Evolutionary conservation across 2,113 vertebrate genomes (phyloP).

Genomic region (Ciconia stormi): DNA sequence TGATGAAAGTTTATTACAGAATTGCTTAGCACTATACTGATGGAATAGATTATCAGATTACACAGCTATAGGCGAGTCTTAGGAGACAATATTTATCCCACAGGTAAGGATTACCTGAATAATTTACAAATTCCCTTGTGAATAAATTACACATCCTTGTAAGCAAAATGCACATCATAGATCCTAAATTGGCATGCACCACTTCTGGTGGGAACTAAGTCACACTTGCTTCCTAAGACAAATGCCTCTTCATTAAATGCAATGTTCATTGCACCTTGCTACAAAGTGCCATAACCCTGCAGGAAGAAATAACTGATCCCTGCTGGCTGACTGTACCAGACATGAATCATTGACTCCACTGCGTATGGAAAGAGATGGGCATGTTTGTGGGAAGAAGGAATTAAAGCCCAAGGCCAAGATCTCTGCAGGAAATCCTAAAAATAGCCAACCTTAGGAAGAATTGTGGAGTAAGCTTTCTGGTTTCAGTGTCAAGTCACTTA

Average conservation of each 20-base stretch:
- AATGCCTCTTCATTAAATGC: neutral
- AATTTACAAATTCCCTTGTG: neutral
- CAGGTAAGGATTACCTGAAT: constrained; percentile 20
- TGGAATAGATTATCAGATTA: constrained; percentile 24
- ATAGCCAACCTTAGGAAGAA: neutral
- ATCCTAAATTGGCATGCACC: neutral
- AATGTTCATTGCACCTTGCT: constrained; percentile 10
- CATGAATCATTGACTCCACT: constrained; percentile 31
- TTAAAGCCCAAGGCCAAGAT: constrained; percentile 21
- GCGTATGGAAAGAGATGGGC: neutral
- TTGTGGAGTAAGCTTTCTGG: neutral
- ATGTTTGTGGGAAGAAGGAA: constrained; percentile 28
- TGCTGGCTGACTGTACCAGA: constrained; percentile 8
- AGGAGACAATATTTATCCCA: constrained; percentile 6
- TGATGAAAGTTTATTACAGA: neutral
- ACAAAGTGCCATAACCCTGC: neutral
- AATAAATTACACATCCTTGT: neutral
- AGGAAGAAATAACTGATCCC: neutral
- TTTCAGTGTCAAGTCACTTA: constrained; percentile 7
- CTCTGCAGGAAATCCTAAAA: constrained; percentile 49
- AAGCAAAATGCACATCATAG: neutral
- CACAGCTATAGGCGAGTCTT: neutral
- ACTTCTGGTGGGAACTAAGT: neutral
- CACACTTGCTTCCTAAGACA: neutral
- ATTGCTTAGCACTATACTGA: neutral